A percentile compares a stretch with the other conserved stretches of the same genome.
Conservation (phyloP, 1,140 invertebrate species). For the Sitophilus oryzae region DNA sequence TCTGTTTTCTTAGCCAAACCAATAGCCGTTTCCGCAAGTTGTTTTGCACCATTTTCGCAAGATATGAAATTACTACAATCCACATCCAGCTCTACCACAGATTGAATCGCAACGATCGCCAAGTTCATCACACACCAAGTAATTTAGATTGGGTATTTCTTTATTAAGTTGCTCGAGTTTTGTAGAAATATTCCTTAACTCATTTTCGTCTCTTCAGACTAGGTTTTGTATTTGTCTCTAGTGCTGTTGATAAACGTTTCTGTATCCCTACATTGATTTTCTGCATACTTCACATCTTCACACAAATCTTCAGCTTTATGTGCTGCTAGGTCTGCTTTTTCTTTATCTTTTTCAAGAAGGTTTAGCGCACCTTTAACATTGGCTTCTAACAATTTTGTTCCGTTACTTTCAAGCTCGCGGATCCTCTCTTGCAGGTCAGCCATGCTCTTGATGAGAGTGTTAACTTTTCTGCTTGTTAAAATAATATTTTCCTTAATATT, state of each 20-base stretch:
- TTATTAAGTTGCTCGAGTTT: constrained; percentile 62
- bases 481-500: constrained; percentile 72
- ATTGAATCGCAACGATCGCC: constrained; percentile 81
- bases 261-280: constrained; percentile 74
- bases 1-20: constrained; percentile 80
- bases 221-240: constrained; percentile 61
- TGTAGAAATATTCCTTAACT: constrained; percentile 57
- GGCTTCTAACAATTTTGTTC: constrained; percentile 86
- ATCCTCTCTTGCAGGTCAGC: constrained; percentile 68
- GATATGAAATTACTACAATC: constrained; percentile 79
- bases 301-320: constrained; percentile 59
- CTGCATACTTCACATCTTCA: constrained; percentile 63
- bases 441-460: constrained; percentile 66
- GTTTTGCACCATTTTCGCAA: constrained; percentile 82
- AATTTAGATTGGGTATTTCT: constrained; percentile 78
- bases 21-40: constrained; percentile 78
- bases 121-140: constrained; percentile 73
- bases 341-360: constrained; percentile 74
- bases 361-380: constrained; percentile 93
- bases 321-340: constrained; percentile 61
- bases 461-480: constrained; percentile 69
- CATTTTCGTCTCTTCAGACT: constrained; percentile 64
- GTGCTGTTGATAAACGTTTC: constrained; percentile 72
- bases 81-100: constrained; percentile 93
- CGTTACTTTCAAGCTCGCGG: constrained; percentile 71